phyloP scores from a whole-genome alignment of 2,113 vertebrate genomes.

The Zeus faber region DNA sequence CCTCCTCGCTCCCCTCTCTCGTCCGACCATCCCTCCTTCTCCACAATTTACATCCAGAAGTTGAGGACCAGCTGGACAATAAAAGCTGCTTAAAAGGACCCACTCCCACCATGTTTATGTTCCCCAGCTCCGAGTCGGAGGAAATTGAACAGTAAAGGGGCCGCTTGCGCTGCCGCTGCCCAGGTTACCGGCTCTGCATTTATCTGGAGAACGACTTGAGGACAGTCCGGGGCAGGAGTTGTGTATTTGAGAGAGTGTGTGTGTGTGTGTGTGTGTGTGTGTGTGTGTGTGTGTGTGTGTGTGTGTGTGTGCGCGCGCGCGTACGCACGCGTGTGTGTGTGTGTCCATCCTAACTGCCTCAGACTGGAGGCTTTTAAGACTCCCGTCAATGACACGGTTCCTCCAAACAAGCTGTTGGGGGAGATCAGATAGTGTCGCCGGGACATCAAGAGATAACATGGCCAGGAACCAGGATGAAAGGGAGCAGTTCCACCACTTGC shows the following conservation, averaged over 20 bases:
- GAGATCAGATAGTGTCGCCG: conserved; percentile 49
- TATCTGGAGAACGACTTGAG: conserved; percentile 25
- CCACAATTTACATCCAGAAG: conserved; percentile 60
- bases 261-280: conserved; percentile 14
- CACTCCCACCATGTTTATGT: conserved; percentile 69
- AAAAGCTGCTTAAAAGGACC: conserved; percentile 75
- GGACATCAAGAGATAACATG: conserved; percentile 32
- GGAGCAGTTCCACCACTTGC: conserved; percentile 10
- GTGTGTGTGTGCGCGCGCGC: background rate
- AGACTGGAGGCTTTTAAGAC: conserved; percentile 55
- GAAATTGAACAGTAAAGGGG: conserved; percentile 62
- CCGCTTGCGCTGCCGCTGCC: conserved; percentile 29
- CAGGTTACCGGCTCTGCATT: conserved; percentile 16
- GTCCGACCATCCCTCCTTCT: conserved; percentile 38
- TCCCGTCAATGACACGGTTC: conserved; percentile 37
- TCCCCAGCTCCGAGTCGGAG: conserved; percentile 54
- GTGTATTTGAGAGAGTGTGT: conserved; percentile 12
- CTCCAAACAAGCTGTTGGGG: conserved; percentile 56
- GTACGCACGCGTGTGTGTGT: background rate
- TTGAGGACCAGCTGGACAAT: conserved; percentile 74
- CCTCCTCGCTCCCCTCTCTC: conserved; percentile 30
- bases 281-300: conserved; percentile 22
- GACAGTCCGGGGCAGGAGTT: conserved; percentile 28
- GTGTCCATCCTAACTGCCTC: background rate
- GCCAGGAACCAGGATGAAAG: conserved; percentile 47